Percentiles rank a stretch among this genome's conserved stretches.
These are phyloP conservation scores for Kradibia gibbosae DNA, from an alignment of 1,140 invertebrate species.

Conservation along the genomic window DNA sequence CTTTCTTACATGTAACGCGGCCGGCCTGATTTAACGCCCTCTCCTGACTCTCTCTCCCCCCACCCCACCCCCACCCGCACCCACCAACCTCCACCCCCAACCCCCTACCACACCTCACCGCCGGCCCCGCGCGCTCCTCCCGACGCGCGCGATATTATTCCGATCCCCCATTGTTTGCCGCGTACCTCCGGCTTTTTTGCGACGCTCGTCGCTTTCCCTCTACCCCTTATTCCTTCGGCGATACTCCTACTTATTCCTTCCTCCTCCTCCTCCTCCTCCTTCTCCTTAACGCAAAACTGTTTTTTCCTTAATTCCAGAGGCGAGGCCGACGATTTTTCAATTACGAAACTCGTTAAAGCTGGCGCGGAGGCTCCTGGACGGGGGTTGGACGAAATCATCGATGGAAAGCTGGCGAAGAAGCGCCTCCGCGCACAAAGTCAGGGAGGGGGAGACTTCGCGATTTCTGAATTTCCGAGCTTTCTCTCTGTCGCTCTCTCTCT, in stretches of 20 bases:
- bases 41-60: too few species aligned
- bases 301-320: too few species aligned
- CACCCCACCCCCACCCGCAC: too few species aligned
- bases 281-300: too few species aligned
- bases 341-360: conserved; percentile 41
- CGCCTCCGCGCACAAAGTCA: neutral
- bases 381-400: conserved; percentile 8
- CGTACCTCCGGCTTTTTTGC: neutral
- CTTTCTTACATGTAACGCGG: neutral
- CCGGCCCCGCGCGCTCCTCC: neutral
- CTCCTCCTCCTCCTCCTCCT: too few species aligned
- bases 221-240: neutral
- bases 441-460: neutral
- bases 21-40: conserved; percentile 19
- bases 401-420: neutral
- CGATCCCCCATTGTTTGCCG: neutral
- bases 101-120: too few species aligned
- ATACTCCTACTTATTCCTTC: too few species aligned
- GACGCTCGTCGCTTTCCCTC: neutral
- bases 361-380: neutral
- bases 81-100: too few species aligned
- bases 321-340: conserved; percentile 34
- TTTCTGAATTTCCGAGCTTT: conserved; percentile 2
- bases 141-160: neutral
- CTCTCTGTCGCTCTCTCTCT: neutral